phyloP scores from a whole-genome alignment of 37 sponge, comb jelly and placozoan genomes.

The Sycon ciliatum region DNA sequence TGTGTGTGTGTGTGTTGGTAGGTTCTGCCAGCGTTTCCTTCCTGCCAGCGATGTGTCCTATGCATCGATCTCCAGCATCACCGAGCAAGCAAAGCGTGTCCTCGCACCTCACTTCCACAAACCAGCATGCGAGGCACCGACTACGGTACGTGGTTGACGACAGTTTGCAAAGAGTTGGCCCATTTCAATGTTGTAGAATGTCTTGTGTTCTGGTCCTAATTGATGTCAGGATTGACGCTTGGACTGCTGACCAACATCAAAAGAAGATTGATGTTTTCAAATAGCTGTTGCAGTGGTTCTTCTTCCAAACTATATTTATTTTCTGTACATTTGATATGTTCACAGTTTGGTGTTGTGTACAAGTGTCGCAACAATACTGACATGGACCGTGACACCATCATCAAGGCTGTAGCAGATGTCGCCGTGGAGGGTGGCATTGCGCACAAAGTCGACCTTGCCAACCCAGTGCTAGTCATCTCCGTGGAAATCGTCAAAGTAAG shows the following conservation, averaged over 20 bases:
- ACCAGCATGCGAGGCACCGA: no score
- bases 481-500: constrained; percentile 61
- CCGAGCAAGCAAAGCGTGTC: constrained; percentile 25
- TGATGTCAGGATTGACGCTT: no score
- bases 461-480: constrained; percentile 50
- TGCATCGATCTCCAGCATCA: constrained; percentile 52
- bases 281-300: no score
- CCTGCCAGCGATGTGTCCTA: constrained; percentile 52
- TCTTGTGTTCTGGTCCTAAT: no score
- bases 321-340: background rate
- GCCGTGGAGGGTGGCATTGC: constrained; percentile 44
- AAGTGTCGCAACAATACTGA: constrained; percentile 48
- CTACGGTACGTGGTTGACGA: no score
- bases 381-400: constrained; percentile 47
- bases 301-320: no score
- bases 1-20: background rate
- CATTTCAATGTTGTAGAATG: no score
- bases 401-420: constrained; percentile 43
- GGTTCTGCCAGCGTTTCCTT: constrained; percentile 50
- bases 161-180: no score
- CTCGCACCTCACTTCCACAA: constrained; percentile 58
- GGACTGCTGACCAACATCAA: no score
- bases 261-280: no score
- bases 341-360: constrained; percentile 54
- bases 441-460: constrained; percentile 51